A percentile compares a stretch with the other conserved stretches of the same genome.
Evolutionary conservation across 2,888 invertebrate genomes (phyloP).

Genomic region (Noctua pronuba): DNA sequence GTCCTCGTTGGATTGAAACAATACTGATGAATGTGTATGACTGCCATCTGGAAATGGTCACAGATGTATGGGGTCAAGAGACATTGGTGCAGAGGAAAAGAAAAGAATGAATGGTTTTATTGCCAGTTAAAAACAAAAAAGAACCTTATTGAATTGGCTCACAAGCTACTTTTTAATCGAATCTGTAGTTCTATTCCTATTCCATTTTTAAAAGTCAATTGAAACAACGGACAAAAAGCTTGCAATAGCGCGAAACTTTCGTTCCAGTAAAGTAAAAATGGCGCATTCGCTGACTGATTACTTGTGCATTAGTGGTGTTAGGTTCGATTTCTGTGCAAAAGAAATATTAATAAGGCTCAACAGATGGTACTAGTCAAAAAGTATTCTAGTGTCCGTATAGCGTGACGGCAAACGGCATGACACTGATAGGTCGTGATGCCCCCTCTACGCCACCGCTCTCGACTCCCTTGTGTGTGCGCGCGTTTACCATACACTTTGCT

Average conservation of each 20-base stretch:
- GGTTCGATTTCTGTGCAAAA: neutral
- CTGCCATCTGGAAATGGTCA: slow-evolving; percentile 11
- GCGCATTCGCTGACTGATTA: neutral
- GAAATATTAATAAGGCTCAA: neutral
- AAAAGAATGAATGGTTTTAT: neutral
- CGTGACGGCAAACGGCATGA: too few relatives aligned
- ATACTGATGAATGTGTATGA: slow-evolving; percentile 36
- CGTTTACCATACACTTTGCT: too few relatives aligned
- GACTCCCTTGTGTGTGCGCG: too few relatives aligned
- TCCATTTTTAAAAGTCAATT: neutral
- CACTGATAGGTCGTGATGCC: too few relatives aligned
- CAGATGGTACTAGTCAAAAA: neutral
- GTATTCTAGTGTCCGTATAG: too few relatives aligned
- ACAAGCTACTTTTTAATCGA: neutral
- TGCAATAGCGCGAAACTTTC: neutral
- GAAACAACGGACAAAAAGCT: neutral
- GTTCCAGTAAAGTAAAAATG: neutral
- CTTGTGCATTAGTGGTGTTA: neutral
- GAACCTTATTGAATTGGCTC: neutral
- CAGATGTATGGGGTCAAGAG: slow-evolving; percentile 1
- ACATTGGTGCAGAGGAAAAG: neutral
- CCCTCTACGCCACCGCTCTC: too few relatives aligned
- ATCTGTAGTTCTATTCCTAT: neutral
- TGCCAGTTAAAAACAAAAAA: neutral
- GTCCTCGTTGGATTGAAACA: slow-evolving; percentile 14